Percentiles rank a stretch among this genome's conserved stretches.
Evolutionary conservation across 1,140 invertebrate species (phyloP).

Genomic region (Drosophila nikananu): DNA sequence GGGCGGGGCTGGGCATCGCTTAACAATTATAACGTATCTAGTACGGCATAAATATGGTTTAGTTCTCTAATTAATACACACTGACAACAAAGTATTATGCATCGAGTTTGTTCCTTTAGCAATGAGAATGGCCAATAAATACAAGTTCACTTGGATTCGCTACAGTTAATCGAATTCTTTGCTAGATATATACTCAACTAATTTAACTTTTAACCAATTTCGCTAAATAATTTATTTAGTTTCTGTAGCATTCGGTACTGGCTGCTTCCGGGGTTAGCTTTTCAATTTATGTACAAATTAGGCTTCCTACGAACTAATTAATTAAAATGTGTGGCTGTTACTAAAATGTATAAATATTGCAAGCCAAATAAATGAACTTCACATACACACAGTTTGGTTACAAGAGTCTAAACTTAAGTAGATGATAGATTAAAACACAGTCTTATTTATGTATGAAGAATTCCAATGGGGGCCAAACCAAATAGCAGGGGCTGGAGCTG

Average conservation of each 20-base stretch:
- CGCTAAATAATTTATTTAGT: constrained; percentile 75
- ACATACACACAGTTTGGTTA: constrained; percentile 27
- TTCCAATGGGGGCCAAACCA: constrained; percentile 36
- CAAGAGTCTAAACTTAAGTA: constrained; percentile 54
- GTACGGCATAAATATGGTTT: constrained; percentile 29
- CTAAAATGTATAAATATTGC: constrained; percentile 33
- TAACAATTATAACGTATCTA: constrained; percentile 48
- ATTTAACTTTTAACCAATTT: constrained; percentile 74
- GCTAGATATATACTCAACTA: constrained; percentile 58
- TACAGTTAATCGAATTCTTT: constrained; percentile 49
- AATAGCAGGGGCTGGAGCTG: constrained; percentile 12
- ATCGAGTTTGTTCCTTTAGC: constrained; percentile 27
- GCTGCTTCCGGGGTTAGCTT: constrained; percentile 7
- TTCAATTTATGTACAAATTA: constrained; percentile 73
- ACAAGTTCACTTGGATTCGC: constrained; percentile 52
- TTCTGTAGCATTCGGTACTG: constrained; percentile 32
- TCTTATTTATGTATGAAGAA: constrained; percentile 74
- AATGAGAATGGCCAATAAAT: constrained; percentile 55
- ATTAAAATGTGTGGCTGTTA: constrained; percentile 15
- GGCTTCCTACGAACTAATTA: constrained; percentile 54
- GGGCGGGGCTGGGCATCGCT: constrained; percentile 22
- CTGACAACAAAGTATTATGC: constrained; percentile 45
- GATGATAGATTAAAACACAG: constrained; percentile 73
- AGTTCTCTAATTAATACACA: constrained; percentile 27
- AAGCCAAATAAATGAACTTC: constrained; percentile 25